Evolutionary conservation across 2,888 invertebrate species (phyloP), one percentile per base, ranked within the genome.

Genomic region (Aphrophora alni): DNA sequence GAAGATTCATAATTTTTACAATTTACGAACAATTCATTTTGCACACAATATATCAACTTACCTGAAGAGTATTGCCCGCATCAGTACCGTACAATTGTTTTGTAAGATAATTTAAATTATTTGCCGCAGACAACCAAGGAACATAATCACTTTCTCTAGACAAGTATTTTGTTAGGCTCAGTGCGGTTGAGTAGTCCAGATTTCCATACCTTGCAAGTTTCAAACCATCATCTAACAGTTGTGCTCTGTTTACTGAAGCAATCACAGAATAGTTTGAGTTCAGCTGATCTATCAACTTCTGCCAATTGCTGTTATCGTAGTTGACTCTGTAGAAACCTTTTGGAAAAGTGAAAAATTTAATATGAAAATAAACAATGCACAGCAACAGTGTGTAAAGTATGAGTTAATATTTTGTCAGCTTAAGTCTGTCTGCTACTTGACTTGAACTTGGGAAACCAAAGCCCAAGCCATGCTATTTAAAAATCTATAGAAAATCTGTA

Each of bases 141-240:
- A 94, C 89, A 85, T 95, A 95, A 17, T 93, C 91, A 0, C 88
- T 90, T 87, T 95, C 95, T 12, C 90, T 88, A 77, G 89, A 87
- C 82, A 97, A 89, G 89, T 95, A 97, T 0, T 90, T 89, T 0
- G 93, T 89, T 27, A 95, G 89, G 21, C 90, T 89, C 70, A 97
- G 90, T 0, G 94, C 92, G n/a, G 90, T 87, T 0, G 88, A 87
- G 86, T 95, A 95, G 0, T 87, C 85, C 82, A 94, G 88, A 26
- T 90, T 85, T 0, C 92, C 91, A n/a, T 92, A 91, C 74, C 93
- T 82, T n/a, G 95, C 95, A 80, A 94, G 90, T 87, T 93, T 93
- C 84, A 95, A 90, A 0, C 93, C 90, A 87, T 98, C 98, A 85
- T 97, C 95, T 14, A 97, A 91, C 78, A 95, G 90, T 88, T 96